Evolutionary conservation across 2,797 vertebrate species (phyloP), one percentile per base, ranked within the genome.

Genomic region (Arctocebus calabarensis): DNA sequence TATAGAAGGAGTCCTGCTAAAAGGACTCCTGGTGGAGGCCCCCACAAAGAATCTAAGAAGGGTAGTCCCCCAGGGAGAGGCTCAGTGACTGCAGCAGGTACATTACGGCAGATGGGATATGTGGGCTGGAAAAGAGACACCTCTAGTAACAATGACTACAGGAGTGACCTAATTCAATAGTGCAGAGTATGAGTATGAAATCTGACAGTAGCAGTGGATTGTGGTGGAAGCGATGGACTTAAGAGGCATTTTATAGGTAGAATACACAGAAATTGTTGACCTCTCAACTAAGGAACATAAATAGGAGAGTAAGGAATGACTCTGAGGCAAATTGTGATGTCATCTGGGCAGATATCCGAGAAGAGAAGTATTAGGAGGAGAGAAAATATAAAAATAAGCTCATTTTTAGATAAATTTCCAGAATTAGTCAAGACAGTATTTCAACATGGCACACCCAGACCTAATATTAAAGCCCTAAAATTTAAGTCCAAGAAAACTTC

Each of bases 51-150:
- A 1, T n/a, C 43, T 32, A 4, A 14, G 32, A 13, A 2, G 7
- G 12, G 7, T 23, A n/a, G 25, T 16, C 20, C 40, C 66, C 9
- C 4, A 70, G 29, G 86, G 4, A 52, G 25, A 79, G 22, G 9
- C 16, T 27, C 3, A 4, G 6, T 1, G 25, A 0, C 32, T 17
- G 16, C 3, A 1, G 6, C 13, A 27, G 52, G 29, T 25, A 16
- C 4, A 29, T 19, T 57, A 23, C n/a, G 40, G 34, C 16, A 3
- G 4, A 34, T 25, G 14, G 13, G 4, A 40, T n/a, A 17, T 12
- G 6, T 0, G 62, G 52, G 52, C 6, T 11, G 11, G 4, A 40
- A 29, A 17, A 78, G 52, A 81, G 29, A 16, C 6, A 9, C 25
- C 29, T 66, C 11, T 8, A 6, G 66, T 37, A 23, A 2, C 10